Percentiles rank a stretch among this genome's conserved stretches.
Evolutionary conservation across 2,888 invertebrate species (phyloP).

Genomic region (Lepetodrilus schrolli): DNA sequence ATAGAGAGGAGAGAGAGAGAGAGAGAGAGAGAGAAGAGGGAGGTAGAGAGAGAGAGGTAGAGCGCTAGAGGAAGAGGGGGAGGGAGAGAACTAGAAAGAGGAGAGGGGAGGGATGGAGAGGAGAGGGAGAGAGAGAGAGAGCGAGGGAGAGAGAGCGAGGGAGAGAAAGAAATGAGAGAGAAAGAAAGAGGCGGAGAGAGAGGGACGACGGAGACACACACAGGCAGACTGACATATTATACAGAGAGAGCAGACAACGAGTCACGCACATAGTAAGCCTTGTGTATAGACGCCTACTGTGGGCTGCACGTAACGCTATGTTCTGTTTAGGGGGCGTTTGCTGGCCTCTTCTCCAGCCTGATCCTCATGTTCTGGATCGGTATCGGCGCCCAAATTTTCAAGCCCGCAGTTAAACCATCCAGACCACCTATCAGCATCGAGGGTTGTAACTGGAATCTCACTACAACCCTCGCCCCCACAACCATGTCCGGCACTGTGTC

Average conservation of each 20-base stretch:
- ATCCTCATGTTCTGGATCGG: constrained; percentile 86
- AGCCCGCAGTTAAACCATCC: constrained; percentile 40
- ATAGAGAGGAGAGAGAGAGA: not conserved
- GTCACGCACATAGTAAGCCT: too few species aligned
- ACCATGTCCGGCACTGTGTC: not conserved
- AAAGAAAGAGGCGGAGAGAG: not conserved
- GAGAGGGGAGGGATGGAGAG: too few species aligned
- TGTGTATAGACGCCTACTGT: too few species aligned
- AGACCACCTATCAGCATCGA: constrained; percentile 41
- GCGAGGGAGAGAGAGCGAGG: too few species aligned
- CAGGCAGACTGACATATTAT: not conserved
- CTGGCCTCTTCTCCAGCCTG: constrained; percentile 81
- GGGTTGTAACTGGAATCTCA: constrained; percentile 52
- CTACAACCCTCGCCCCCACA: constrained; percentile 32
- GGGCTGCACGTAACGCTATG: too few species aligned
- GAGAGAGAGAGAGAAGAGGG: not conserved
- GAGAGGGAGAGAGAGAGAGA: too few species aligned
- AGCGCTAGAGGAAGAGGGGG: too few species aligned
- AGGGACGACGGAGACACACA: not conserved
- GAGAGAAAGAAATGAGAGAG: too few species aligned
- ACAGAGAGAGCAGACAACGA: too few species aligned
- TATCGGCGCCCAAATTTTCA: constrained; percentile 83
- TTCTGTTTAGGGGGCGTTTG: constrained; percentile 85
- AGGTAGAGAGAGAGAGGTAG: not conserved
- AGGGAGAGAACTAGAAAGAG: too few species aligned